phyloP scores from a whole-genome alignment of 1,140 invertebrate species.

The Eupeodes corollae region DNA sequence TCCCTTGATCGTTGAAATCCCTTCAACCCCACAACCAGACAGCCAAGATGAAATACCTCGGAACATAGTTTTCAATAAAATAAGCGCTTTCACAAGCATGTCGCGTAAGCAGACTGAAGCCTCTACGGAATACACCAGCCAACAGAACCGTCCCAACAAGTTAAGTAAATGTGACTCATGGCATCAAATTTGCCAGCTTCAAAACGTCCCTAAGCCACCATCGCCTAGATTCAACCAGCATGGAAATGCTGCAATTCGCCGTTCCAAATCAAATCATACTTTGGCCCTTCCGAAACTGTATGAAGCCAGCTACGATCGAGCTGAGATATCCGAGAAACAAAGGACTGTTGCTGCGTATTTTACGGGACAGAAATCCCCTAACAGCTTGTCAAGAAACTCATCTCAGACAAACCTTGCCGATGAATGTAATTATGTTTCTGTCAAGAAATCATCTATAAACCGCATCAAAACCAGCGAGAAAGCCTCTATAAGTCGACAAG shows the following conservation, averaged over 20 bases:
- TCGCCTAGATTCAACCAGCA: slow-evolving; percentile 20
- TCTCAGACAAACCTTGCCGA: slow-evolving; percentile 10
- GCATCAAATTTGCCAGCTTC: slow-evolving; percentile 49
- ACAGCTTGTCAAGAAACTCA: slow-evolving; percentile 14
- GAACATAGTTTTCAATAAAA: slow-evolving; percentile 34
- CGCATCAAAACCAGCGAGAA: slow-evolving; percentile 41
- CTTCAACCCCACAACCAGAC: slow-evolving; percentile 22
- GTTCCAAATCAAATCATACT: slow-evolving; percentile 60
- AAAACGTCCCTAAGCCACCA: slow-evolving; percentile 22
- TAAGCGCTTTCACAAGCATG: slow-evolving; percentile 26
- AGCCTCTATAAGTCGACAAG: slow-evolving; percentile 37
- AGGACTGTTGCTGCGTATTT: slow-evolving; percentile 73
- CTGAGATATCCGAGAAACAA: slow-evolving; percentile 61
- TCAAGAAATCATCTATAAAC: slow-evolving; percentile 38
- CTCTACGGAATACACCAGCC: slow-evolving; percentile 9
- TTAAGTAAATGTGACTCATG: slow-evolving; percentile 71
- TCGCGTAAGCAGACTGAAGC: slow-evolving; percentile 9
- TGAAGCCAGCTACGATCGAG: slow-evolving; percentile 62
- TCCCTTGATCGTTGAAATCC: slow-evolving; percentile 27
- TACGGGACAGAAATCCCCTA: slow-evolving; percentile 37
- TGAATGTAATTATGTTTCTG: background rate
- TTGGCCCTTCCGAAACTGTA: slow-evolving; percentile 61
- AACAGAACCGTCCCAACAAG: slow-evolving; percentile 23
- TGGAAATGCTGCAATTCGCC: slow-evolving; percentile 42
- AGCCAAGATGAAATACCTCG: slow-evolving; percentile 29